phyloP scores from a whole-genome alignment of 2,113 vertebrate genomes.

The Atractosteus spatula region DNA sequence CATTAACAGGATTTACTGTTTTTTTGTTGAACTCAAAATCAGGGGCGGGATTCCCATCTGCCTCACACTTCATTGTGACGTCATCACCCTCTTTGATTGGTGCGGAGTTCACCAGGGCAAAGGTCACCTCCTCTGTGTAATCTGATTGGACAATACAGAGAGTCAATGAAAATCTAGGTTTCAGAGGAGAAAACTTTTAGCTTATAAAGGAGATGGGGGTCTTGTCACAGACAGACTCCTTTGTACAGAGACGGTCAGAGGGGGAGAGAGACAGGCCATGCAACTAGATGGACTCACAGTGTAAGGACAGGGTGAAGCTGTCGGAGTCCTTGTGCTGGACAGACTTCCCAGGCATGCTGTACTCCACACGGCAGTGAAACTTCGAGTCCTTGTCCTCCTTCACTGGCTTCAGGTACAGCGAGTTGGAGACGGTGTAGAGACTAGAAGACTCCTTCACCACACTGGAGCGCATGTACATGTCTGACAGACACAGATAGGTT shows the following conservation, averaged over 20 bases:
- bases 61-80: constrained; percentile 68
- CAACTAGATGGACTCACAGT: constrained; percentile 68
- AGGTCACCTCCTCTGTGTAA: constrained; percentile 69
- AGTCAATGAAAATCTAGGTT: background rate
- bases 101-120: constrained; percentile 48
- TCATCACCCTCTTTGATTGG: constrained; percentile 77
- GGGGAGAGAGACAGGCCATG: accelerated
- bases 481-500: constrained; percentile 30
- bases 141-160: constrained; percentile 52
- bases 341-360: constrained; percentile 50
- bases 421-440: constrained; percentile 68
- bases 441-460: constrained; percentile 74
- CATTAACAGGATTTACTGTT: constrained; percentile 40
- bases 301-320: constrained; percentile 66
- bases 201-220: constrained; percentile 48
- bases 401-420: constrained; percentile 63
- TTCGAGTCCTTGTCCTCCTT: constrained; percentile 67
- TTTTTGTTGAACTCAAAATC: constrained; percentile 62
- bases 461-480: constrained; percentile 61
- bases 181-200: background rate
- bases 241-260: background rate
- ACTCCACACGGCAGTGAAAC: constrained; percentile 71
- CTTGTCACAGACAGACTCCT: constrained; percentile 12
- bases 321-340: constrained; percentile 52
- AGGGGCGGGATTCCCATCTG: constrained; percentile 74